phyloP scores from a whole-genome alignment of 2,113 vertebrate species.

The Tragelaphus scriptus region DNA sequence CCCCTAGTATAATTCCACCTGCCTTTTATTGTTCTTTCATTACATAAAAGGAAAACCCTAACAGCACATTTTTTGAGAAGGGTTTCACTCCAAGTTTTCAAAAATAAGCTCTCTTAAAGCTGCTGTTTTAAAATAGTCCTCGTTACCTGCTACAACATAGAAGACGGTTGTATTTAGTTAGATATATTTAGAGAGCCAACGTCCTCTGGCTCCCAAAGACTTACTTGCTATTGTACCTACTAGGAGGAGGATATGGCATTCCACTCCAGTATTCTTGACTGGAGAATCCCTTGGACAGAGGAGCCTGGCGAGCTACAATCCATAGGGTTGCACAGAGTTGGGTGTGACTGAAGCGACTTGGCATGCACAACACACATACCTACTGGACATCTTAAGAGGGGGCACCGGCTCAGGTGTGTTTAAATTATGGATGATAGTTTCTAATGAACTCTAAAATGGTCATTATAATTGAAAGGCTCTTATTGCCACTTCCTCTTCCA shows the following conservation, averaged over 20 bases:
- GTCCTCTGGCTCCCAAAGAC: background rate
- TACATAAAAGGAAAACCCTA: background rate
- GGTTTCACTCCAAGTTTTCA: background rate
- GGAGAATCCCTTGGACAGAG: background rate
- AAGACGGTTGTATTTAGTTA: background rate
- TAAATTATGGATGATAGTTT: background rate
- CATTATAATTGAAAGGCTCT: background rate
- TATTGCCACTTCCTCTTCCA: background rate
- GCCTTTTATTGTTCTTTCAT: background rate
- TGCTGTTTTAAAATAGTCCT: background rate
- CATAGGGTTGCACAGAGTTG: background rate
- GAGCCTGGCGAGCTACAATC: background rate
- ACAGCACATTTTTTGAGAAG: background rate
- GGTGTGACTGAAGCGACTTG: background rate
- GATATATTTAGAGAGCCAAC: background rate
- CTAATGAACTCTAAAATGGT: background rate
- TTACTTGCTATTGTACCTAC: background rate
- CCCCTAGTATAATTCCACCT: background rate
- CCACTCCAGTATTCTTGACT: background rate
- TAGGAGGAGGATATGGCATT: background rate
- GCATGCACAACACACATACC: background rate
- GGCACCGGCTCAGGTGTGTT: fast-evolving
- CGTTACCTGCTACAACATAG: background rate
- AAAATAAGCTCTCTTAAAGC: background rate
- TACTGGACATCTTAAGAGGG: no score